Conservation (phyloP, 2,888 invertebrate genomes). For the Rhamnusium bicolor region DNA sequence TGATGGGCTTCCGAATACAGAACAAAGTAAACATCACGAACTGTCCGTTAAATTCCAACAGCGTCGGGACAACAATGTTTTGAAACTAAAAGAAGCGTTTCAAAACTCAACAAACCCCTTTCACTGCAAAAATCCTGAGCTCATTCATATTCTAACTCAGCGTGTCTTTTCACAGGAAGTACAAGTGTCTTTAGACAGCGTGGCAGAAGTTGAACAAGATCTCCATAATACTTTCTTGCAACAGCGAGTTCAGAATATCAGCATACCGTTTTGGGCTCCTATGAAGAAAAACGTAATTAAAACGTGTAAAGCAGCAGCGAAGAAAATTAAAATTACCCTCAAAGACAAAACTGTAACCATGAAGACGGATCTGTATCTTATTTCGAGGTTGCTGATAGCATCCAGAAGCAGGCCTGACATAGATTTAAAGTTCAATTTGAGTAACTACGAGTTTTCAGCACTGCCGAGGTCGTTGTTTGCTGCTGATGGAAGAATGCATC, state of each 20-base stretch:
- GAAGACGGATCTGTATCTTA: neutral
- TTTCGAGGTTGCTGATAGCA: neutral
- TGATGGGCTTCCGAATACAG: neutral
- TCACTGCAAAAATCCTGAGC: neutral
- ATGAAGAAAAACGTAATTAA: neutral
- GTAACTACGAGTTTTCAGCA: neutral
- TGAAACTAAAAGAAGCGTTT: neutral
- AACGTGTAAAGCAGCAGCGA: neutral
- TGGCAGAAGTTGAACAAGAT: neutral
- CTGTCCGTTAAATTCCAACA: neutral
- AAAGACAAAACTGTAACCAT: neutral
- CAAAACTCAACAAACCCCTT: neutral
- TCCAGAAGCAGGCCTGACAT: neutral
- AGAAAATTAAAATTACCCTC: neutral
- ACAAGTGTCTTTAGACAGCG: neutral
- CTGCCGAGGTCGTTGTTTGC: neutral
- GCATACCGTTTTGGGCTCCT: neutral
- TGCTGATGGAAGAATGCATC: neutral
- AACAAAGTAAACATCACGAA: neutral
- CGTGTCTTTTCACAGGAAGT: neutral
- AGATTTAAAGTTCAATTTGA: neutral
- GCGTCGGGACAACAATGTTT: neutral
- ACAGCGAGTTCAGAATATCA: neutral
- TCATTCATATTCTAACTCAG: neutral
- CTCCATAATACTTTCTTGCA: neutral